Base-by-base conservation (phyloP, 2,113 vertebrate genomes). In the Rhabdomys dilectus region DNA sequence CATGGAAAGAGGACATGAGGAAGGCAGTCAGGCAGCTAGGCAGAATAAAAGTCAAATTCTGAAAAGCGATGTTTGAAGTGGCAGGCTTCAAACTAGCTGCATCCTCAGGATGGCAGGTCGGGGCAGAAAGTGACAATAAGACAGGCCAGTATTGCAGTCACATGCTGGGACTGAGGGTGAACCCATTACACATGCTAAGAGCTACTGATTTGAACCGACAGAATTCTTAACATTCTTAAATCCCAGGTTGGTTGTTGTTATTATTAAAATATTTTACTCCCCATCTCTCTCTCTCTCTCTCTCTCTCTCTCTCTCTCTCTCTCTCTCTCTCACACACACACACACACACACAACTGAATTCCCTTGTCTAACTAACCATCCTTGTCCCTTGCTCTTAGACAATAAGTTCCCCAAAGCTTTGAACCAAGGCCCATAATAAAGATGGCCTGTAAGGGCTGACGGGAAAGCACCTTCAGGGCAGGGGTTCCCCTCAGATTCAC, bases 121-220 rank as follows among this genome's bases (percentile, higher is more conserved):
- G 39, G 34, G 34, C 7, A 58, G 51, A 80, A 60, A 45, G 24
- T 64, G 13, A 48, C 58, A 19, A 7, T 16, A 12, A 11, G 19
- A 17, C 39, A 10, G 31, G 31, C 31, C 62, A 62, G 66, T 0
- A 9, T 0, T 24, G 42, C 58, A 8, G 19, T 4, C 58, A 13
- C n/a, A 0, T 11, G 11, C 11, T 24, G 8, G 0, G 17, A 48
- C 26, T 36, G 53, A 16, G 75, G 21, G 36, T 4, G 2, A 21
- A 72, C 58, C 26, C 58, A 26, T 13, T 10, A 31, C 24, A 19
- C 1, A 4, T 17, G 34, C 48, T 15, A 9, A 91, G 77, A n/a
- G 77, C 77, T 56, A 26, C 53, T 84, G 34, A 36, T 21, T 45
- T 13, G 53, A 58, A 82, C 7, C 7, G 36, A 13, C n/a, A 72